A percentile compares a stretch with the other conserved stretches of the same genome.
Evolutionary conservation across 1,140 invertebrate species (phyloP).

Genomic region (Neomicropteryx cornuta): DNA sequence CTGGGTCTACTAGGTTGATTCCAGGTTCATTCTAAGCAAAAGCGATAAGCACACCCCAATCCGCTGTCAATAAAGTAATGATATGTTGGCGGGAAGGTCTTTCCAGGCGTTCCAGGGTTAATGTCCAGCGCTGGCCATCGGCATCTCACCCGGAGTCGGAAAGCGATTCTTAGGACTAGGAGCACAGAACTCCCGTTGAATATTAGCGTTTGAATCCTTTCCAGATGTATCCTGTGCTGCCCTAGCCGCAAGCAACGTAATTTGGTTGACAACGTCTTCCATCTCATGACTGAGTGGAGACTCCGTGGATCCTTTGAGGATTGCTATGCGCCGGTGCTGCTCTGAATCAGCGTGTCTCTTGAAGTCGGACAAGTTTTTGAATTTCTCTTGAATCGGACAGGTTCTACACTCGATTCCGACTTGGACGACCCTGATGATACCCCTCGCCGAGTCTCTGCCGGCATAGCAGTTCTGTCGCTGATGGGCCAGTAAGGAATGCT

Average conservation of each 20-base stretch:
- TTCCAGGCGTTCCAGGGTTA: too few relatives aligned
- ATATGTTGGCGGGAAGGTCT: too few relatives aligned
- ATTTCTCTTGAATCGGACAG: conserved; percentile 51
- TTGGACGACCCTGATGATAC: conserved; percentile 53
- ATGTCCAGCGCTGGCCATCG: conserved; percentile 45
- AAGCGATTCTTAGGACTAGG: conserved; percentile 39
- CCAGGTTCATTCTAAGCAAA: too few relatives aligned
- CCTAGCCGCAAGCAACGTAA: conserved; percentile 61
- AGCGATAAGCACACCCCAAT: too few relatives aligned
- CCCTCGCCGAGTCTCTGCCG: conserved; percentile 49
- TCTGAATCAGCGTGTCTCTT: conserved; percentile 55
- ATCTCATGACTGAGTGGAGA: conserved; percentile 56
- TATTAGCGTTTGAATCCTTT: conserved; percentile 37
- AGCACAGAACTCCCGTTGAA: conserved; percentile 31
- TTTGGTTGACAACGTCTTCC: conserved; percentile 75
- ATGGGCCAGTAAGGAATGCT: conserved; percentile 59
- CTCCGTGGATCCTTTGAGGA: conserved; percentile 16
- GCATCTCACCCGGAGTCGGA: conserved; percentile 37
- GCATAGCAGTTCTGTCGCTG: conserved; percentile 55
- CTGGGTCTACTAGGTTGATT: too few relatives aligned
- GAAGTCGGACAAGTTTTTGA: conserved; percentile 46
- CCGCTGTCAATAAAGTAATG: too few relatives aligned
- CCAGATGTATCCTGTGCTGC: conserved; percentile 42
- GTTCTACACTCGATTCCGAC: conserved; percentile 57
- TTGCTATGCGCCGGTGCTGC: conserved; percentile 35